These are phyloP conservation scores for Sebastes diploproa DNA, from an alignment of 2,797 vertebrate genomes.

Conservation along the genomic window DNA sequence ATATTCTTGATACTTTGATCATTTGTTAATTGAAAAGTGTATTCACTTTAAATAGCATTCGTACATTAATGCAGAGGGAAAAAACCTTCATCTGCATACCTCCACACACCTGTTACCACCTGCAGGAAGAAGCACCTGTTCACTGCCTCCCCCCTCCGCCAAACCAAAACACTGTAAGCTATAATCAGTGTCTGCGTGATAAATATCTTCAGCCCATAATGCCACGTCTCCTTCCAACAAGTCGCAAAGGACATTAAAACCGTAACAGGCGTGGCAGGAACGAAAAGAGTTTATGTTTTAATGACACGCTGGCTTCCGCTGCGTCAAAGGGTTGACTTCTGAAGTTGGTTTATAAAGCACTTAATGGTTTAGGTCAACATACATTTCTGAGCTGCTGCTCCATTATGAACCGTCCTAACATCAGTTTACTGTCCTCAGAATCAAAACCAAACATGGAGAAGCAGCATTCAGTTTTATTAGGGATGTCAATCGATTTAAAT, in stretches of 20 bases:
- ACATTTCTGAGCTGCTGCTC: neutral
- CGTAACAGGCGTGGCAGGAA: neutral
- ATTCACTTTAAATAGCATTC: neutral
- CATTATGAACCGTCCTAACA: neutral
- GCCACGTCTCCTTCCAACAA: constrained; percentile 30
- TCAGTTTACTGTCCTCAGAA: neutral
- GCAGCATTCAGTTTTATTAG: neutral
- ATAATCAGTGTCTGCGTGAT: constrained; percentile 44
- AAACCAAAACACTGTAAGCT: neutral
- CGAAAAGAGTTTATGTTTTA: neutral
- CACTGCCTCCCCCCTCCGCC: neutral
- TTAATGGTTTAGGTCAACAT: neutral
- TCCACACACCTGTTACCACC: constrained; percentile 46
- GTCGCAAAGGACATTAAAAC: neutral
- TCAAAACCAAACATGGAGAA: neutral
- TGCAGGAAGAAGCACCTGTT: constrained; percentile 51
- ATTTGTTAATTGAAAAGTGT: neutral
- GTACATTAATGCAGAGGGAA: constrained; percentile 3
- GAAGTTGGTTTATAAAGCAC: neutral
- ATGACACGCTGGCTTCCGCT: neutral
- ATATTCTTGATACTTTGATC: neutral
- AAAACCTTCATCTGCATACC: constrained; percentile 23
- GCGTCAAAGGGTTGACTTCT: neutral
- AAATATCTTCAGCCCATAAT: constrained; percentile 7
- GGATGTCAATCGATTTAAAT: fast-evolving